Percentiles rank a stretch among this genome's conserved stretches.
These are phyloP conservation scores for Brachionichthys hirsutus DNA, from an alignment of 2,113 vertebrate species.

Conservation along the genomic window DNA sequence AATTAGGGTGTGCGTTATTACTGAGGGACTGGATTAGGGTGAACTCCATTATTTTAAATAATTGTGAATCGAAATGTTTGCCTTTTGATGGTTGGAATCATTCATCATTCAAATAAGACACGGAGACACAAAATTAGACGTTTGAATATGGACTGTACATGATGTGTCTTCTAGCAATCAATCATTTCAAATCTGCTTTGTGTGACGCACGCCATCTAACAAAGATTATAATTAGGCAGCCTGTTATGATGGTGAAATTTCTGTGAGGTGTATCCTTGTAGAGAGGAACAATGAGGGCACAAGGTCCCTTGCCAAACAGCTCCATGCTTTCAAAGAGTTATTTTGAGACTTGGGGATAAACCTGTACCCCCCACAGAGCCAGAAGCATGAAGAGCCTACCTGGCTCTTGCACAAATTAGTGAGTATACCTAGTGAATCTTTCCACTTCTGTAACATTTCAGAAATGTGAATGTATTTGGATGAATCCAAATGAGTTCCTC, in stretches of 20 bases:
- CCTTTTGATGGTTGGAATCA: constrained; percentile 21
- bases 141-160: constrained; percentile 27
- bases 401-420: constrained; percentile 45
- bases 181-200: constrained; percentile 45
- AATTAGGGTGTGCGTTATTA: constrained; percentile 3
- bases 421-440: constrained; percentile 24
- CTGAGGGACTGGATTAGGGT: constrained; percentile 10
- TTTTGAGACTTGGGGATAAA: constrained; percentile 62
- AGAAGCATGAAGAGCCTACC: constrained; percentile 40
- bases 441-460: constrained; percentile 25
- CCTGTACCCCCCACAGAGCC: constrained; percentile 33
- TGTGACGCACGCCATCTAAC: constrained; percentile 54
- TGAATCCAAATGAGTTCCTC: constrained; percentile 44
- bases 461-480: constrained; percentile 57
- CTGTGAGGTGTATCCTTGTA: constrained; percentile 51
- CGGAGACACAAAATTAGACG: constrained; percentile 6
- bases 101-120: constrained; percentile 31
- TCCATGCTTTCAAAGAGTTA: constrained; percentile 51
- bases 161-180: constrained; percentile 51
- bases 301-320: constrained; percentile 59
- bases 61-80: constrained; percentile 23
- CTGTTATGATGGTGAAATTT: constrained; percentile 50
- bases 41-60: background rate
- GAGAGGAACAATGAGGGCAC: constrained; percentile 53
- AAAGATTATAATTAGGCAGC: constrained; percentile 58